Evolutionary conservation across 2,888 invertebrate genomes (phyloP).

Genomic region (Trimorus sp.): DNA sequence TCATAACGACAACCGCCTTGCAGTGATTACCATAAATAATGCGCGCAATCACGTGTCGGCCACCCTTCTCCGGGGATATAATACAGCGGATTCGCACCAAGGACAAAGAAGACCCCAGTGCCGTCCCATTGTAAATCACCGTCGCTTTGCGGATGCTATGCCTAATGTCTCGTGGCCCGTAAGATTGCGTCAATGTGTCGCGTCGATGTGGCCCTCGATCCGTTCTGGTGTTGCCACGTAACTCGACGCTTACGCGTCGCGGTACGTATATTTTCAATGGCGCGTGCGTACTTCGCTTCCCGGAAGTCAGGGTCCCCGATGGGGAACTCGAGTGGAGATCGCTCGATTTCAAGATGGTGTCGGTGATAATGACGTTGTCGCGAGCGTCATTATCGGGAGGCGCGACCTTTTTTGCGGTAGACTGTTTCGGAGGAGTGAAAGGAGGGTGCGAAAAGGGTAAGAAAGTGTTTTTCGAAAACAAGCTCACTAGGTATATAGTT

Average conservation of each 20-base stretch:
- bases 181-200: constrained; percentile 58
- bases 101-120: constrained; percentile 75
- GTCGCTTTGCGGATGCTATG: constrained; percentile 68
- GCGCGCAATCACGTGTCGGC: constrained; percentile 74
- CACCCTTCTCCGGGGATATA: constrained; percentile 54
- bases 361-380: constrained; percentile 55
- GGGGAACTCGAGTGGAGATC: constrained; percentile 56
- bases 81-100: constrained; percentile 72
- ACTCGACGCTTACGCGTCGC: constrained; percentile 67
- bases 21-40: constrained; percentile 78
- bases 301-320: constrained; percentile 72
- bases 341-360: constrained; percentile 57
- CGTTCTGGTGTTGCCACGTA: constrained; percentile 51
- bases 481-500: no score
- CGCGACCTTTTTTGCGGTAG: not conserved
- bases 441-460: no score
- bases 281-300: constrained; percentile 67
- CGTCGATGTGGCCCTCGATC: constrained; percentile 32
- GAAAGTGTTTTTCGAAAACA: no score
- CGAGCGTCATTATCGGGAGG: constrained; percentile 35
- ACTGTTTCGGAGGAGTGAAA: no score
- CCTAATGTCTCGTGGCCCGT: constrained; percentile 66
- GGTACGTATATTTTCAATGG: constrained; percentile 60
- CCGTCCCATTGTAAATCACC: constrained; percentile 70
- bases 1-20: constrained; percentile 63